Percentiles rank a stretch among this genome's conserved stretches.
Conservation (phyloP, 2,797 vertebrate species). For the Rachycentron canadum region DNA sequence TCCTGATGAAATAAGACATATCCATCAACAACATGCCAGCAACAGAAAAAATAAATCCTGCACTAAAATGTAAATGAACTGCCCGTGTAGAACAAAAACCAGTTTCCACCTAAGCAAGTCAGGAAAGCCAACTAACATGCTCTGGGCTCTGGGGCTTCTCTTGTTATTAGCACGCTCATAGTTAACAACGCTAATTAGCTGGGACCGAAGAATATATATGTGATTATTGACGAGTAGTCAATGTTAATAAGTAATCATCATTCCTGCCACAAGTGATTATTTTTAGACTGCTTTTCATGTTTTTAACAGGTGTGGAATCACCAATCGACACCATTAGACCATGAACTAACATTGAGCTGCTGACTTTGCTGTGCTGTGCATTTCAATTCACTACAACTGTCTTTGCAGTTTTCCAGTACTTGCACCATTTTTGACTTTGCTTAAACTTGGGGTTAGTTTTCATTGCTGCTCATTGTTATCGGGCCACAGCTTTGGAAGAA, state of each 20-base stretch:
- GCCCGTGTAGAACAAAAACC: neutral
- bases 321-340: neutral
- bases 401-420: too few relatives aligned
- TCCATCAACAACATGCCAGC: conserved; percentile 30
- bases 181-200: conserved; percentile 42
- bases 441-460: conserved; percentile 46
- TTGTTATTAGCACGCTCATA: conserved; percentile 1
- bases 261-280: conserved; percentile 1
- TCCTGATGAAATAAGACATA: conserved; percentile 25
- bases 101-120: neutral
- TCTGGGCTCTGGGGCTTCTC: neutral
- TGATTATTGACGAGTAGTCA: conserved; percentile 35
- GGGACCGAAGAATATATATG: neutral
- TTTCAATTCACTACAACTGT: too few relatives aligned
- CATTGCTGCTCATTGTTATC: conserved; percentile 41
- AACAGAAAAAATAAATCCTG: conserved; percentile 8
- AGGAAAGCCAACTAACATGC: neutral
- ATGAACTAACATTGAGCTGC: conserved; percentile 18
- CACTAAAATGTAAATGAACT: conserved; percentile 20
- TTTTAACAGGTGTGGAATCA: neutral
- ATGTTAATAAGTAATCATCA: conserved; percentile 31
- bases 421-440: conserved; percentile 20
- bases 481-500: conserved; percentile 52
- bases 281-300: neutral
- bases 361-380: neutral